Base-by-base conservation (phyloP, 2,113 vertebrate genomes). In the Agapornis roseicollis region DNA sequence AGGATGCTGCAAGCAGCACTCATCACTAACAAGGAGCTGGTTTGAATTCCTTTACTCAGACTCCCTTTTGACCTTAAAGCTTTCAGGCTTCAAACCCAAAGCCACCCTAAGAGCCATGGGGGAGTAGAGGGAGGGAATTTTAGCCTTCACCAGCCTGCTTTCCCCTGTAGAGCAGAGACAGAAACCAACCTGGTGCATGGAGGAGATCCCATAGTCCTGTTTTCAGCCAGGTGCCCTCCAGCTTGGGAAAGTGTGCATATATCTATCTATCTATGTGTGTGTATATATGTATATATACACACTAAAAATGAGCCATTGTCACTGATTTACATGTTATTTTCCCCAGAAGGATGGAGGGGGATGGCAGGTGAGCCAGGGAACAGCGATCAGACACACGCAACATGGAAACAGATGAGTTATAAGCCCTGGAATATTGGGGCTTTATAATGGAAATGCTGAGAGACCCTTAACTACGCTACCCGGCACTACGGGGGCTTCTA, bases 391-490 rank as follows among this genome's bases (percentile, higher is more conserved):
- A 85, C 88, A 68, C 92, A 63, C 4, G 2, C 74, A 42, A 20
- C 16, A 5, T 42, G 50, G 93, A 39, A 78, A 79, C 71, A 88
- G 86, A 90, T 49, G 89, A 93, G 92, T 92, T 72, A 56, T 39
- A 65, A 94, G 80, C 42, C 92, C 95, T 84, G 56, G 85, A 31
- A 29, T 88, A 86, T 81, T 93, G 50, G 35, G 28, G 82, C 89
- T 94, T 88, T 92, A 47, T 84, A 64, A 77, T 93, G 96, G 53
- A 92, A 91, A 94, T 52, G 74, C 84, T 17, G 66, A 66, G 84
- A 68, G 96, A 64, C 93, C 95, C 96, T 95, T 96, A 94, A 97
- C 96, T 91, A 77, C 41, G 41, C 56, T 78, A 39, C 85, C 95
- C 19, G 10, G 89, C 66, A 2, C 95, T 86, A 81, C 28, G 68